Evolutionary conservation across 2,888 invertebrate genomes (phyloP).

Genomic region (Oligia fasciuncula): DNA sequence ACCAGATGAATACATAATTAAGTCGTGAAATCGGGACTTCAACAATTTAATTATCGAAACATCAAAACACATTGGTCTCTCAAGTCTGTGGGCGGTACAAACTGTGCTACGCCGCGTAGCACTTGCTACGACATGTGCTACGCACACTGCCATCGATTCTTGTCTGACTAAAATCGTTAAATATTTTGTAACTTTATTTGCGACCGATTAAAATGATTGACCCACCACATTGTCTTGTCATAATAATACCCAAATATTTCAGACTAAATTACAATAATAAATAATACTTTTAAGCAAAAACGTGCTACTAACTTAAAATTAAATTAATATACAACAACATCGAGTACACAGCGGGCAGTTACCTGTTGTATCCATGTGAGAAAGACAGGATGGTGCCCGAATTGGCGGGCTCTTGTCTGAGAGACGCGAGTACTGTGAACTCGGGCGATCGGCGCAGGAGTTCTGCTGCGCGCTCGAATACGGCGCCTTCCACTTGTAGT

Average conservation of each 20-base stretch:
- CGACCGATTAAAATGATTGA: neutral
- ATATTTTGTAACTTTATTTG: neutral
- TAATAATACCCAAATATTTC: constrained; percentile 5
- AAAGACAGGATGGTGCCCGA: constrained; percentile 95
- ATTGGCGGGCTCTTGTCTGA: constrained; percentile 95
- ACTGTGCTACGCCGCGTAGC: constrained; percentile 57
- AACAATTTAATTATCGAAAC: constrained; percentile 59
- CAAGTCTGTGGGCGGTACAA: constrained; percentile 29
- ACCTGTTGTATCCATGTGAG: constrained; percentile 95
- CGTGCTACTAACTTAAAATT: constrained; percentile 51
- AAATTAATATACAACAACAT: constrained; percentile 47
- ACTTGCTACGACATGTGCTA: constrained; percentile 48
- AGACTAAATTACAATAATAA: constrained; percentile 43
- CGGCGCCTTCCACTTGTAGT: constrained; percentile 92
- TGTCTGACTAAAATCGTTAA: neutral
- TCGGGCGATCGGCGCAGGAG: constrained; percentile 93
- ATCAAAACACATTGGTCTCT: constrained; percentile 46
- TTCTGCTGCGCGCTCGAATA: constrained; percentile 92
- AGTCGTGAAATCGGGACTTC: constrained; percentile 67
- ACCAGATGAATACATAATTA: constrained; percentile 73
- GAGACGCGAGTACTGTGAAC: constrained; percentile 94
- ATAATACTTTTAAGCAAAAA: constrained; percentile 44
- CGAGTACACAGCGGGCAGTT: constrained; percentile 59
- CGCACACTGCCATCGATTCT: constrained; percentile 16
- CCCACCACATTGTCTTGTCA: neutral